These are phyloP conservation scores for Callosobruchus maculatus DNA, from an alignment of 2,888 invertebrate genomes.

Conservation along the genomic window DNA sequence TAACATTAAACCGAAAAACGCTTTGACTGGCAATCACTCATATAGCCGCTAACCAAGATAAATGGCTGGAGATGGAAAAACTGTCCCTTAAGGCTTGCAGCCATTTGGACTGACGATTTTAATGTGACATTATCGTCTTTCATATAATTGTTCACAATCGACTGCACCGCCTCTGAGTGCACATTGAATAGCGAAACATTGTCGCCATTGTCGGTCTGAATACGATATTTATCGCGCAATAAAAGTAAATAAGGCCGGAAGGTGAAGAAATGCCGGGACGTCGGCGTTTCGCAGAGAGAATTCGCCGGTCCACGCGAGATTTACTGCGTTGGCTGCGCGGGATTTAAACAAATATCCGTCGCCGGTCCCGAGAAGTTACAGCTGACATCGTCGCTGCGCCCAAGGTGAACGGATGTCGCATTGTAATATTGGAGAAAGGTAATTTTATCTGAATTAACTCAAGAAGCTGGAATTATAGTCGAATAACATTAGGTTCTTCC, in stretches of 20 bases:
- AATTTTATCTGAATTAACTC: not conserved
- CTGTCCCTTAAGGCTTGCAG: too few species aligned
- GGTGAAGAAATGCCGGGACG: not conserved
- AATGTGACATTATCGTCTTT: too few species aligned
- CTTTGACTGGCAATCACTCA: too few species aligned
- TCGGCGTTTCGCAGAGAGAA: not conserved
- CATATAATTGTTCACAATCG: too few species aligned
- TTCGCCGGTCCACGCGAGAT: slow-evolving; percentile 23
- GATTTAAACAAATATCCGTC: slow-evolving; percentile 40
- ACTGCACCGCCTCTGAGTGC: too few species aligned
- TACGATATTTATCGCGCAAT: slow-evolving; percentile 4
- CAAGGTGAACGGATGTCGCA: slow-evolving; percentile 17
- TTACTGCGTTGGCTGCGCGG: slow-evolving; percentile 21
- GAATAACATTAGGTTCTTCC: not conserved
- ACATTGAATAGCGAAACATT: not conserved
- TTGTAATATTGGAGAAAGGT: not conserved
- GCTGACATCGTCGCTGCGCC: slow-evolving; percentile 15
- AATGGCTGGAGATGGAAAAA: too few species aligned
- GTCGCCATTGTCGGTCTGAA: not conserved
- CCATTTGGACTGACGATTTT: too few species aligned
- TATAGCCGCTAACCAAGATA: too few species aligned
- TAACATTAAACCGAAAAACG: too few species aligned
- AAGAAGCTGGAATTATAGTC: not conserved
- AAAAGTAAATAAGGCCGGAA: slow-evolving; percentile 3
- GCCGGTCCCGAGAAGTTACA: slow-evolving; percentile 33